Base-by-base conservation (phyloP, 2,888 invertebrate genomes). In the Rotaria macrura region DNA sequence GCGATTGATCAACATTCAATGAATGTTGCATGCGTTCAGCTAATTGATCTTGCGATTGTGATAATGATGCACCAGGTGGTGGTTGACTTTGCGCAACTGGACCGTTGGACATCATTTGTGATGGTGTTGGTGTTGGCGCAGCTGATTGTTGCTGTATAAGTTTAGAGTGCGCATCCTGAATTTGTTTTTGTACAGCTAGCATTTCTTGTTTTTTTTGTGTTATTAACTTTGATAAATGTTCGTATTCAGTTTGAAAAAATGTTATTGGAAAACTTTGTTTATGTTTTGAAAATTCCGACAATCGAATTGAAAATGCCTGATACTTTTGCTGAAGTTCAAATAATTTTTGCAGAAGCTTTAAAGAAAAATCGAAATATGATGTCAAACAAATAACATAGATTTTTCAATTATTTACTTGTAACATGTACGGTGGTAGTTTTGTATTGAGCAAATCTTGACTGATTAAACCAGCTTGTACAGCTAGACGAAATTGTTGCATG, bases 361-460 rank as follows among this genome's bases (percentile, higher is more conserved):
- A 79, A 14, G 43, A 74, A 38, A 9, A 72, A 38, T 40, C 20
- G 1, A 34, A 29, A 17, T 12, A 17, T 17, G 9, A 12, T 47
- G 9, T 47, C 14, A 1, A 47, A 47, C 14, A 3, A 14, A 9
- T 47, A 3, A 47, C 9, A 12, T 47, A 47, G 9, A 12, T 47
- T 47, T 47, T 47, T 47, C 25, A 65, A 34, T 6, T 65, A 65
- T 65, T 79, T 79, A 79, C 79, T 25, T 79, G 79, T 79, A 86
- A 72, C 40, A 86, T 84, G 34, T 52, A 84, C 20, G 74, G 79
- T 54, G 86, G 86, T 43, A 86, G 43, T 55, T 84, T 86, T 23
- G 57, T 86, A 57, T 79, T 84, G 52, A 86, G 79, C 34, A 86
- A 83, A 54, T 86, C 86, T 29, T 54, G 79, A 83, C 84, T 84